Evolutionary conservation across 2,113 vertebrate genomes (phyloP).

Genomic region (Corvus hawaiiensis): DNA sequence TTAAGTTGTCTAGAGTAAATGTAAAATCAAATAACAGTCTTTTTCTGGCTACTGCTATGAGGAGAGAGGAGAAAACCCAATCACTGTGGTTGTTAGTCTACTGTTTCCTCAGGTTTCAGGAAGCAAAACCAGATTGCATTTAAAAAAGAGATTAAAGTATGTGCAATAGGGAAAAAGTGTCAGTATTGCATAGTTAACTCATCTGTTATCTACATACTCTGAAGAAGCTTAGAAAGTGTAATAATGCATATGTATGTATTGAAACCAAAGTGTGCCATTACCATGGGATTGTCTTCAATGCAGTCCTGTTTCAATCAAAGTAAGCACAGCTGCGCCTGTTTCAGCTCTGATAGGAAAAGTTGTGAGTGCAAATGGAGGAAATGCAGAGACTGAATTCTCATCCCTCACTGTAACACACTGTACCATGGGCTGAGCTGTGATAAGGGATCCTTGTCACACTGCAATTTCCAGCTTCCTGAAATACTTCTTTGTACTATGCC

Average conservation of each 20-base stretch:
- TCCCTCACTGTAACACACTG: constrained; percentile 55
- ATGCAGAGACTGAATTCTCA: constrained; percentile 34
- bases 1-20: not conserved
- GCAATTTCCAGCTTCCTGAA: constrained; percentile 47
- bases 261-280: not conserved
- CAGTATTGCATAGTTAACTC: not conserved
- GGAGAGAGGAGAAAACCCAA: not conserved
- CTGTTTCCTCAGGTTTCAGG: not conserved
- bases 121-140: not conserved
- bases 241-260: not conserved
- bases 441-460: constrained; percentile 59
- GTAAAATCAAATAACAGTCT: not conserved
- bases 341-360: constrained; percentile 39
- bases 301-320: not conserved
- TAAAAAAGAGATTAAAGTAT: not conserved
- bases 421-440: constrained; percentile 21
- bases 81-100: not conserved
- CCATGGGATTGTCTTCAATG: not conserved
- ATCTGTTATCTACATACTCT: not conserved
- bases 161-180: not conserved
- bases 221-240: not conserved
- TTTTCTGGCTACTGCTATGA: not conserved
- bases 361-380: constrained; percentile 3
- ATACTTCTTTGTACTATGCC: not conserved
- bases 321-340: not conserved